Conservation (phyloP, 2,113 vertebrate species). For the Callipepla squamata region DNA sequence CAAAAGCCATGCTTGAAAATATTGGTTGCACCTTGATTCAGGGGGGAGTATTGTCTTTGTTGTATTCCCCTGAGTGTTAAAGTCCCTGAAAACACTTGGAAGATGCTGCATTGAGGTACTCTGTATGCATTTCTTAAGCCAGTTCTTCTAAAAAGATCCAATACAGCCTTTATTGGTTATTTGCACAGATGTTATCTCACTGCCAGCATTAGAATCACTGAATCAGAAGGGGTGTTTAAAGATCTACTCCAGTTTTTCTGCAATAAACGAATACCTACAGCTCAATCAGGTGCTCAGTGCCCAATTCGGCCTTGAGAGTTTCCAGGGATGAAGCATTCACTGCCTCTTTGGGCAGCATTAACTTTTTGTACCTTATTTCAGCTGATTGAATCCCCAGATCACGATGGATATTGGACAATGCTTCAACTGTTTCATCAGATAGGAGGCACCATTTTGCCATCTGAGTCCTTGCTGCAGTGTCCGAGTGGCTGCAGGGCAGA, state of each 20-base stretch:
- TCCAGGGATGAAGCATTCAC: too few species aligned
- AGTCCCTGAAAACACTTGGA: neutral
- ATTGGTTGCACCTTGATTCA: neutral
- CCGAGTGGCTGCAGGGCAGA: neutral
- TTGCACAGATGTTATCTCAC: neutral
- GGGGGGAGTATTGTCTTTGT: neutral
- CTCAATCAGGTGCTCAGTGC: too few species aligned
- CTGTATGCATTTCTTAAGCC: rapidly evolving
- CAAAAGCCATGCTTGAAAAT: neutral
- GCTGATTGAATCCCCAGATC: slow-evolving; percentile 80
- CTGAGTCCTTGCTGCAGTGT: slow-evolving; percentile 71
- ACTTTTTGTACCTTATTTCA: slow-evolving; percentile 63
- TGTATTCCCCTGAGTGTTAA: neutral
- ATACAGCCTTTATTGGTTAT: rapidly evolving
- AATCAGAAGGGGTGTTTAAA: too few species aligned
- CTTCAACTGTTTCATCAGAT: slow-evolving; percentile 75
- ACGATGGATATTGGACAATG: slow-evolving; percentile 82
- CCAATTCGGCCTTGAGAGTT: too few species aligned
- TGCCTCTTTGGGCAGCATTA: neutral
- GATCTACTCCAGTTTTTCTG: too few species aligned
- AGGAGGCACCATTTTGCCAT: slow-evolving; percentile 84
- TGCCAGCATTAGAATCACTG: neutral
- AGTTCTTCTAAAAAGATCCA: neutral
- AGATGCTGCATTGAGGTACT: neutral
- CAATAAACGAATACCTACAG: too few species aligned